A percentile compares a stretch with the other conserved stretches of the same genome.
Evolutionary conservation across 2,797 vertebrate genomes (phyloP).

Genomic region (Pygocentrus nattereri): DNA sequence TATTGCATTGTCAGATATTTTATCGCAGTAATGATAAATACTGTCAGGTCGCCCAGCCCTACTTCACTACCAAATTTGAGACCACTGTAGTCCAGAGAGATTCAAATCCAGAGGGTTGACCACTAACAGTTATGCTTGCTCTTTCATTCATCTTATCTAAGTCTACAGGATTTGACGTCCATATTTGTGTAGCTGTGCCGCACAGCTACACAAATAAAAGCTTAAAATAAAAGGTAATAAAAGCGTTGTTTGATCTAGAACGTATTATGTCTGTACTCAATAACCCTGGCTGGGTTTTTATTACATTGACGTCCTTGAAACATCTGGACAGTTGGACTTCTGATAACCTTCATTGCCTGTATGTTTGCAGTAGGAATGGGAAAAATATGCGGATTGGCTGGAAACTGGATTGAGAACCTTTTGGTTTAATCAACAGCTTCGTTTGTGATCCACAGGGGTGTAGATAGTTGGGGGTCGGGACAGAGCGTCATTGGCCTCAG

Average conservation of each 20-base stretch:
- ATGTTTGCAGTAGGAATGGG: neutral
- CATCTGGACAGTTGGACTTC: neutral
- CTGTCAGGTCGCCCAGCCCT: no score
- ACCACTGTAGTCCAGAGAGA: neutral
- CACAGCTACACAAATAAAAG: no score
- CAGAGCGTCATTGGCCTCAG: neutral
- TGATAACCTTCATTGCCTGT: neutral
- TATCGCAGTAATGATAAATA: no score
- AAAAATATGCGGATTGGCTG: neutral
- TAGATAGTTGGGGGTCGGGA: neutral
- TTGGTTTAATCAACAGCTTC: constrained; percentile 7
- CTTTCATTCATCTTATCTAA: neutral
- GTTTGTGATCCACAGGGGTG: neutral
- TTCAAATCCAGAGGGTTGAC: neutral
- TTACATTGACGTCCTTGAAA: neutral
- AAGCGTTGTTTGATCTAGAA: neutral
- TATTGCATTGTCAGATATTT: no score
- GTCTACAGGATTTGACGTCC: neutral
- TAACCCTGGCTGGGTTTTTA: neutral
- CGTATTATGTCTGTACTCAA: neutral
- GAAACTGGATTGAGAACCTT: neutral
- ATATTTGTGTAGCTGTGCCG: neutral
- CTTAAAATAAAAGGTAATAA: neutral
- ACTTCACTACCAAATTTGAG: neutral
- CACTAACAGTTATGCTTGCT: no score